Conservation (phyloP, 1,140 invertebrate genomes). For the Dysdera silvatica region DNA sequence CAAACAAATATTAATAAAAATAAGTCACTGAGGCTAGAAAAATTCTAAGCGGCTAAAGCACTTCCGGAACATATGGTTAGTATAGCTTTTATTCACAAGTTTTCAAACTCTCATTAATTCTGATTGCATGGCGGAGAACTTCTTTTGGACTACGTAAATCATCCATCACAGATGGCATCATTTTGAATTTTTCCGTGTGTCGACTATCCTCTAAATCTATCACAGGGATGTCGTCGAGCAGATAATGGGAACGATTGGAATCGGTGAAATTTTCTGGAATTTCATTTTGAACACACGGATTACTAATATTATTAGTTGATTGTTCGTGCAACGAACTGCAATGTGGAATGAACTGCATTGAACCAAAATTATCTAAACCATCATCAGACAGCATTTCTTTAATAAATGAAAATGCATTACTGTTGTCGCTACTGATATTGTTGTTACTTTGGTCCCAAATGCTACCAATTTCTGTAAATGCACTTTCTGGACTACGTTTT, state of each 20-base stretch:
- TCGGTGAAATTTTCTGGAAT: no score
- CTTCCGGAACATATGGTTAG: no score
- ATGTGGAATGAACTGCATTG: no score
- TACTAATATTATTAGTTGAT: no score
- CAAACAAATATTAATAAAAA: no score
- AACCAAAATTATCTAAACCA: slow-evolving; percentile 19
- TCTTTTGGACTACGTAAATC: slow-evolving; percentile 26
- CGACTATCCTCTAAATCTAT: slow-evolving; percentile 16
- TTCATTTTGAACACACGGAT: no score
- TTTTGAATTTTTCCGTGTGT: slow-evolving; percentile 11
- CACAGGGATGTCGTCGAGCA: slow-evolving; percentile 21
- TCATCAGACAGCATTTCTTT: slow-evolving; percentile 22
- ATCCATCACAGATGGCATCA: slow-evolving; percentile 16
- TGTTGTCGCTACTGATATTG: no score
- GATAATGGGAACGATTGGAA: no score
- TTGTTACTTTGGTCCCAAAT: slow-evolving; percentile 22
- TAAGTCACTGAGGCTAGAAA: no score
- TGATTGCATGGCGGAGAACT: slow-evolving; percentile 22
- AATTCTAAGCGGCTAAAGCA: no score
- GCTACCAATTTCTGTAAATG: slow-evolving; percentile 17
- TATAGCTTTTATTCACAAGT: neutral
- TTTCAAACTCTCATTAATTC: slow-evolving; percentile 15
- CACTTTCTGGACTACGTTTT: no score
- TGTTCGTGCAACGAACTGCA: no score
- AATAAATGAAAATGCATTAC: slow-evolving; percentile 18